phyloP scores from a whole-genome alignment of 2,113 vertebrate species.

The Sapajus apella region DNA sequence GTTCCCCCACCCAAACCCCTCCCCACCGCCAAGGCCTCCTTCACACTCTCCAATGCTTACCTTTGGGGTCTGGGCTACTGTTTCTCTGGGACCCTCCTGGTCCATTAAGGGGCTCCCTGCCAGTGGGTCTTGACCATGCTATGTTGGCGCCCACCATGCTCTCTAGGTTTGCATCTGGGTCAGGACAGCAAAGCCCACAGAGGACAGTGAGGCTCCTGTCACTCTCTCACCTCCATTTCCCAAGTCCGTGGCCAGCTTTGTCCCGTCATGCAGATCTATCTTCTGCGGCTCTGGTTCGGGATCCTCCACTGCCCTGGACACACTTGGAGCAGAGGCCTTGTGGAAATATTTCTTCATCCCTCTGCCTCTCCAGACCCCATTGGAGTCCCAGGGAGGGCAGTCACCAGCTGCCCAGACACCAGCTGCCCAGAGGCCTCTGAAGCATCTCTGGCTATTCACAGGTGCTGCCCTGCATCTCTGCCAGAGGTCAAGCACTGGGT shows the following conservation, averaged over 20 bases:
- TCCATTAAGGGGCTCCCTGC: accelerated
- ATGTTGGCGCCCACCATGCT: no score
- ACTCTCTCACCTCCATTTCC: no score
- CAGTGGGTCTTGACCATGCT: accelerated
- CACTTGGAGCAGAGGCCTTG: not conserved
- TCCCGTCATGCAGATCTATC: not conserved
- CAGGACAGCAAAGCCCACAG: not conserved
- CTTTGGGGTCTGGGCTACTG: not conserved
- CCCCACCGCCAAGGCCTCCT: no score
- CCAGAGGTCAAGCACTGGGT: not conserved
- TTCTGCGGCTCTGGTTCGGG: not conserved
- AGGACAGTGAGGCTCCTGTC: not conserved
- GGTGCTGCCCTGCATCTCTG: not conserved
- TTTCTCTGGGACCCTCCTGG: not conserved
- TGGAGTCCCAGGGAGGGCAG: not conserved
- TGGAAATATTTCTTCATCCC: not conserved
- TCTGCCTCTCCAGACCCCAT: not conserved
- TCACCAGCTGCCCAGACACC: not conserved
- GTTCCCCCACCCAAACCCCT: no score
- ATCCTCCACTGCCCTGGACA: not conserved
- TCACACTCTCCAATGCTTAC: not conserved
- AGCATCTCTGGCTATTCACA: not conserved
- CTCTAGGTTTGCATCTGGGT: not conserved
- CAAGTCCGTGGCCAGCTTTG: conserved; percentile 25
- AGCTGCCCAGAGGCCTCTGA: not conserved